Conservation (phyloP, 2,888 invertebrate species). For the Oscheius sp. region DNA sequence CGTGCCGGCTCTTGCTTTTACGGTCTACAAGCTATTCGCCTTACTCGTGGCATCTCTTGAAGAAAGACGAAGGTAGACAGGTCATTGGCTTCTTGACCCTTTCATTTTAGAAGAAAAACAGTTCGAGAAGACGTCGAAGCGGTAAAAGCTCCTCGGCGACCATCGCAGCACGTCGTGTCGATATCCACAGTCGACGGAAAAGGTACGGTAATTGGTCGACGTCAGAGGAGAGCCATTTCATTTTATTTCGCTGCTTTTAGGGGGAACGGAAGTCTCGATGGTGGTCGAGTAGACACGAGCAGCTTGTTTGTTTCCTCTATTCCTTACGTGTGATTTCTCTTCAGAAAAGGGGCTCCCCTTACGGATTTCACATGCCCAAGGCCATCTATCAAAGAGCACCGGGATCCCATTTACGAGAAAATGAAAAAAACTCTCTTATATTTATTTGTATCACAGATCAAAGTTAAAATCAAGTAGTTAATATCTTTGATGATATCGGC, state of each 20-base stretch:
- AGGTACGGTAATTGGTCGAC: not conserved
- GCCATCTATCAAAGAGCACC: too few relatives aligned
- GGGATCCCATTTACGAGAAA: too few relatives aligned
- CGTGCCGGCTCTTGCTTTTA: conserved; percentile 7
- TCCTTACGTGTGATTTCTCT: not conserved
- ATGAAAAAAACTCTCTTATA: too few relatives aligned
- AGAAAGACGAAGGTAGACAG: not conserved
- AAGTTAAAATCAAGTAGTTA: too few relatives aligned
- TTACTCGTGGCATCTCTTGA: not conserved
- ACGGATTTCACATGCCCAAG: not conserved
- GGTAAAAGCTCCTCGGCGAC: not conserved
- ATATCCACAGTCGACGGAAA: conserved; percentile 7
- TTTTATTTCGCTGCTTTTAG: not conserved
- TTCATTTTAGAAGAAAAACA: conserved; percentile 3
- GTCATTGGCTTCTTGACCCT: not conserved
- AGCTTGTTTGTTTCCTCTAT: not conserved
- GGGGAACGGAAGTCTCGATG: not conserved
- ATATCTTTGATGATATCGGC: too few relatives aligned
- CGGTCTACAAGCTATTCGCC: conserved; percentile 1
- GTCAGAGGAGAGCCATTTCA: not conserved
- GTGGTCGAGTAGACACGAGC: not conserved
- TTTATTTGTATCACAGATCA: too few relatives aligned
- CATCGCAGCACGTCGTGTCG: not conserved
- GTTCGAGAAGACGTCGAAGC: conserved; percentile 5
- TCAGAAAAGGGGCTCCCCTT: not conserved